phyloP scores from a whole-genome alignment of 2,888 invertebrate species.

The Microplitis deprimator region DNA sequence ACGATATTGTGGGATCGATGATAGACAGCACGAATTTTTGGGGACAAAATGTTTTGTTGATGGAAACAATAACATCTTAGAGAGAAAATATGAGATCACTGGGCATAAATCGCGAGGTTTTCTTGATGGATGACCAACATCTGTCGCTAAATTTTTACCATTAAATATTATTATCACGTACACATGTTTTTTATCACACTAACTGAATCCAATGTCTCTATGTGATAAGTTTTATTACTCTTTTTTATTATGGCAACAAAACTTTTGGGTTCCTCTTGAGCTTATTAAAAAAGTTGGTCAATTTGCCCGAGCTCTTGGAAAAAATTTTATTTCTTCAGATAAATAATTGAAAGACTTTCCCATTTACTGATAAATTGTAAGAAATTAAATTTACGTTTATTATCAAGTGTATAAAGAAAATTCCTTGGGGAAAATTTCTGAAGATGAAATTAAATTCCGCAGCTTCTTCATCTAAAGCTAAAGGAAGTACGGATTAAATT shows the following conservation, averaged over 20 bases:
- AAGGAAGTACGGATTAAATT: slow-evolving; percentile 16
- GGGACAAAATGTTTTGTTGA: neutral
- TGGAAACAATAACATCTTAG: neutral
- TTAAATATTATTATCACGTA: neutral
- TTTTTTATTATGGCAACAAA: neutral
- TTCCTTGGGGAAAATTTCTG: neutral
- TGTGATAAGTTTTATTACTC: neutral
- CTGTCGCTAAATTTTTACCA: neutral
- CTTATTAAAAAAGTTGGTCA: slow-evolving; percentile 30
- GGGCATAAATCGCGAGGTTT: neutral
- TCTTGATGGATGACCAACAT: neutral
- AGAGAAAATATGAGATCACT: neutral
- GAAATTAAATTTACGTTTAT: neutral
- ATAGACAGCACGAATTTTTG: neutral
- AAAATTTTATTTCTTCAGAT: neutral
- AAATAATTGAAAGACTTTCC: neutral
- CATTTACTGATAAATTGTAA: neutral
- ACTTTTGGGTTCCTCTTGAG: neutral
- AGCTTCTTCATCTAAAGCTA: neutral
- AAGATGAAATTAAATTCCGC: slow-evolving; percentile 20
- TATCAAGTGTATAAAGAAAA: neutral
- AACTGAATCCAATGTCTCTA: neutral
- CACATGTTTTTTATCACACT: neutral
- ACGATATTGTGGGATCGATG: neutral
- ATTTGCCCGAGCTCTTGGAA: neutral